Evolutionary conservation across 2,888 invertebrate genomes (phyloP).

Genomic region (Sepioteuthis lessoniana): DNA sequence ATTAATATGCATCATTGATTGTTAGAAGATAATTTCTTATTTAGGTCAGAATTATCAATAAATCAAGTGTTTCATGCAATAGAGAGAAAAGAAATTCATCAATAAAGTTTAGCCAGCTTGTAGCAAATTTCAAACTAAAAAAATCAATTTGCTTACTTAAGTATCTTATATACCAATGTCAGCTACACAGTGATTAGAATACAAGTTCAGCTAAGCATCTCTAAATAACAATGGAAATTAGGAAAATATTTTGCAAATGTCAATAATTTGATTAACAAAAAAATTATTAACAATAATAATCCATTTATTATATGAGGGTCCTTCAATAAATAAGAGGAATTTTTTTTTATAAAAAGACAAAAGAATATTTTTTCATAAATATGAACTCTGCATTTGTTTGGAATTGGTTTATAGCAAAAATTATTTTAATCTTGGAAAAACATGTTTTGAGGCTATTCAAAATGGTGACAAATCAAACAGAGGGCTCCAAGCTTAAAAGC

Average conservation of each 20-base stretch:
- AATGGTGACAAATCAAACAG: too few species aligned
- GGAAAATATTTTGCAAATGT: not conserved
- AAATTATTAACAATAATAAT: not conserved
- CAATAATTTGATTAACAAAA: not conserved
- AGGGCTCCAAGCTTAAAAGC: too few species aligned
- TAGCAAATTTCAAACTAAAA: not conserved
- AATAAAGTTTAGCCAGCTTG: not conserved
- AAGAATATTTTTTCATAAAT: too few species aligned
- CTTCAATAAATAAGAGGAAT: too few species aligned
- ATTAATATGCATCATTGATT: slow-evolving; percentile 15
- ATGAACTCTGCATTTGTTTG: too few species aligned
- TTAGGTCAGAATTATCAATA: slow-evolving; percentile 4
- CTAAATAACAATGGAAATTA: not conserved
- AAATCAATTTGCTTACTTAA: not conserved
- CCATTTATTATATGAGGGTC: not conserved
- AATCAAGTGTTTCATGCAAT: not conserved
- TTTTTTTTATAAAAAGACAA: too few species aligned
- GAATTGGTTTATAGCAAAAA: too few species aligned
- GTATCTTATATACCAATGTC: not conserved
- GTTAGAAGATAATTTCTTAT: slow-evolving; percentile 4
- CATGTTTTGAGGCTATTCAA: too few species aligned
- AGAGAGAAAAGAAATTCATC: not conserved
- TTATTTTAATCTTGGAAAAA: too few species aligned
- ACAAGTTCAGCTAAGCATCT: not conserved
- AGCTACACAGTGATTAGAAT: not conserved